phyloP scores from a whole-genome alignment of 2,113 vertebrate species.

The Garra rufa region DNA sequence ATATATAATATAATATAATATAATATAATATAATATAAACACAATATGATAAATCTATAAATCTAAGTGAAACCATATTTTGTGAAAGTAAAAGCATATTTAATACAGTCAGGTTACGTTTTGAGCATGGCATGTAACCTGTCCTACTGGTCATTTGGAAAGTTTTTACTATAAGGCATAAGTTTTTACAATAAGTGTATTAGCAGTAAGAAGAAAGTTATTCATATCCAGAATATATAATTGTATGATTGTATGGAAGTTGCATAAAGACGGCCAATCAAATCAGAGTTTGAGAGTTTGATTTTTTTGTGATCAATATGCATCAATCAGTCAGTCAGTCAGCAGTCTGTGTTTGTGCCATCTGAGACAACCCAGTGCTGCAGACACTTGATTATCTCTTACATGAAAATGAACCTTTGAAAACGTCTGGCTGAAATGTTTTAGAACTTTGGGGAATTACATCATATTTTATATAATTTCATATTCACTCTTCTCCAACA shows the following conservation, averaged over 20 bases:
- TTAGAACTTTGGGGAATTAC: constrained; percentile 43
- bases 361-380: background rate
- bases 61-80: too few species aligned
- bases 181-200: too few species aligned
- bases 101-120: background rate
- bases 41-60: too few species aligned
- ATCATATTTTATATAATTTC: constrained; percentile 47
- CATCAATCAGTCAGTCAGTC: background rate
- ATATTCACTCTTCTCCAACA: constrained; percentile 41
- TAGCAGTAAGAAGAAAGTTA: too few species aligned
- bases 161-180: too few species aligned
- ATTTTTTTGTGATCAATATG: background rate
- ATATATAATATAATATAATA: too few species aligned
- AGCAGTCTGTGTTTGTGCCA: constrained; percentile 9
- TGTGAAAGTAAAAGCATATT: too few species aligned
- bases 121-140: background rate
- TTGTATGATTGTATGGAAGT: background rate
- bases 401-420: constrained; percentile 42
- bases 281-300: background rate
- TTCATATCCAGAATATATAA: background rate
- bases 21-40: too few species aligned
- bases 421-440: constrained; percentile 43
- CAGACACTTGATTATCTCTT: constrained; percentile 41
- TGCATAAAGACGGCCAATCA: background rate
- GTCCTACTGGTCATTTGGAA: background rate